These are phyloP conservation scores for Listronotus oregonensis DNA, from an alignment of 1,140 invertebrate genomes.

Conservation along the genomic window DNA sequence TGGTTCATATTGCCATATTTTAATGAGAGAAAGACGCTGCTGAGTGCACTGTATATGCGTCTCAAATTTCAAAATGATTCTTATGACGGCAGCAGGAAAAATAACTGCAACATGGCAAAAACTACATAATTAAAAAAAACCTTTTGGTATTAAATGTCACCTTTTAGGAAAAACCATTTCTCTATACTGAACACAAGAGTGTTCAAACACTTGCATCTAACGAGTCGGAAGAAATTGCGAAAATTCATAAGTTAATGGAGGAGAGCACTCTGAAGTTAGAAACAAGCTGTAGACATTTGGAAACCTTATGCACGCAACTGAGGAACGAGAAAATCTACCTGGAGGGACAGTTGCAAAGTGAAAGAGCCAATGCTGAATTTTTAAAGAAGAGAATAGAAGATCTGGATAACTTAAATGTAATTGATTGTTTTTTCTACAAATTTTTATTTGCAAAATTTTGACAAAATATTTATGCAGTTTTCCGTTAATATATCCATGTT, in stretches of 20 bases:
- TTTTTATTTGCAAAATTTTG: too few relatives aligned
- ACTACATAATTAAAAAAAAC: too few relatives aligned
- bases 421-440: neutral
- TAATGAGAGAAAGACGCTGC: too few relatives aligned
- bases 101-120: too few relatives aligned
- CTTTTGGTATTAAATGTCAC: neutral
- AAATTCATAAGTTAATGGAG: constrained; percentile 50
- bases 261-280: constrained; percentile 52
- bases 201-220: constrained; percentile 33
- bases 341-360: constrained; percentile 44
- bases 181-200: constrained; percentile 9
- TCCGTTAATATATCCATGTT: too few relatives aligned
- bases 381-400: constrained; percentile 47
- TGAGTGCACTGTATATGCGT: too few relatives aligned
- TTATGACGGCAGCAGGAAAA: too few relatives aligned
- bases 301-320: constrained; percentile 47
- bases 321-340: constrained; percentile 49
- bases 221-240: constrained; percentile 36
- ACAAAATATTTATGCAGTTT: too few relatives aligned
- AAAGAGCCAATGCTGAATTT: constrained; percentile 43
- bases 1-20: too few relatives aligned
- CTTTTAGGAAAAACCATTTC: neutral
- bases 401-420: constrained; percentile 40
- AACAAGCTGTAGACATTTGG: constrained; percentile 50
- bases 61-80: too few relatives aligned